Evolutionary conservation across 2,113 vertebrate genomes (phyloP).

Genomic region (Xenus cinereus): DNA sequence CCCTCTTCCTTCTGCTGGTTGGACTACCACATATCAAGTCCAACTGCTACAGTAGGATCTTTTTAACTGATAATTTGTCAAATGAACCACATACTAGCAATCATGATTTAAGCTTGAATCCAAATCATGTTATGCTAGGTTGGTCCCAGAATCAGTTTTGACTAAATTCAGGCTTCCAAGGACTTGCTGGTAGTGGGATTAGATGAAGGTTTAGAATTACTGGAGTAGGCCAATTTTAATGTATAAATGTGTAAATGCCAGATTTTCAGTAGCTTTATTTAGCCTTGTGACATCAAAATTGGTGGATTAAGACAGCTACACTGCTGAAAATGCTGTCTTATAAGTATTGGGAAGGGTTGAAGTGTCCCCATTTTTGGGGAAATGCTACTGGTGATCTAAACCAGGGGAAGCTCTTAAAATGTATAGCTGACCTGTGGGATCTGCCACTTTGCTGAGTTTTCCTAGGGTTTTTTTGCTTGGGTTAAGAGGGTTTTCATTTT

Average conservation of each 20-base stretch:
- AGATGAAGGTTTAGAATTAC: background rate
- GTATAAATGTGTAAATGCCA: background rate
- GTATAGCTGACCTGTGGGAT: background rate
- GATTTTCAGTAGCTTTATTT: background rate
- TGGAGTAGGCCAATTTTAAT: background rate
- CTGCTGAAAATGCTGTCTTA: background rate
- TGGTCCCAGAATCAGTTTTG: background rate
- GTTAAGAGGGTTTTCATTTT: background rate
- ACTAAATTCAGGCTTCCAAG: background rate
- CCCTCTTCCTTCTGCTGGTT: background rate
- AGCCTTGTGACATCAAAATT: background rate
- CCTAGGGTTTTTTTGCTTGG: background rate
- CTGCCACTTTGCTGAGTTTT: background rate
- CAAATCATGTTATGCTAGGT: background rate
- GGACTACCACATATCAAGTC: background rate
- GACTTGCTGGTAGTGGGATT: background rate
- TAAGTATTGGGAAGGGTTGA: background rate
- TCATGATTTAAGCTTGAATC: background rate
- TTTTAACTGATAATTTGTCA: background rate
- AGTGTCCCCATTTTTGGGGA: background rate
- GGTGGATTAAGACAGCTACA: background rate
- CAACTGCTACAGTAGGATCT: background rate
- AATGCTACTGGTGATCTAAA: background rate
- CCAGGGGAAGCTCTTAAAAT: background rate
- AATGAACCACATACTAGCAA: background rate